Percentiles rank a stretch among this genome's conserved stretches.
Conservation (phyloP, 2,888 invertebrate species). For the Eupeodes latifasciatus region DNA sequence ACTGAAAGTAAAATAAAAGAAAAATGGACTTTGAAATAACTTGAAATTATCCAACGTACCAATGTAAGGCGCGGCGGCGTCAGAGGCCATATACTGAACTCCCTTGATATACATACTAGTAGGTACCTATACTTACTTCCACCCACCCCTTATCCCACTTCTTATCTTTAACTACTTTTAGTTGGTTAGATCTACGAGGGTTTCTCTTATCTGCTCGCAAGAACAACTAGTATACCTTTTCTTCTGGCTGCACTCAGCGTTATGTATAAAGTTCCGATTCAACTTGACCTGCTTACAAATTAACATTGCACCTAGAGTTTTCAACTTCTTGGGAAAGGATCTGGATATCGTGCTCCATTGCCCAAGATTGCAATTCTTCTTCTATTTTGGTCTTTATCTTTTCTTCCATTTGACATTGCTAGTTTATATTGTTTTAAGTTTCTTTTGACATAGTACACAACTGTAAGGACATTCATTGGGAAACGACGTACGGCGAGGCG, state of each 20-base stretch:
- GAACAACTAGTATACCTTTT: slow-evolving; percentile 35
- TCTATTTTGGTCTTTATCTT: slow-evolving; percentile 42
- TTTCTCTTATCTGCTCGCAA: slow-evolving; percentile 45
- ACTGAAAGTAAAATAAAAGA: not conserved
- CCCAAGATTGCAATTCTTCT: slow-evolving; percentile 40
- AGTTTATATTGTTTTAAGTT: slow-evolving; percentile 55
- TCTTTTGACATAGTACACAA: slow-evolving; percentile 57
- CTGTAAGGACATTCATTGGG: slow-evolving; percentile 58
- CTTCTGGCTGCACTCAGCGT: not conserved
- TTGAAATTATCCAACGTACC: slow-evolving; percentile 41
- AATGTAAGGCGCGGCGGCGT: not conserved
- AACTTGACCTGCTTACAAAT: slow-evolving; percentile 67
- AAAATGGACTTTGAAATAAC: slow-evolving; percentile 38
- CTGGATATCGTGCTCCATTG: slow-evolving; percentile 32
- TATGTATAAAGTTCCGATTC: slow-evolving; percentile 62
- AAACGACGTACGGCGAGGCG: not conserved
- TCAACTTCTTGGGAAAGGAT: slow-evolving; percentile 21
- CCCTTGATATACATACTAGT: slow-evolving; percentile 8
- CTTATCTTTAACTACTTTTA: slow-evolving; percentile 30
- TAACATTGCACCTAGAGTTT: slow-evolving; percentile 55
- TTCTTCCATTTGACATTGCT: slow-evolving; percentile 54
- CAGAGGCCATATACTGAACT: slow-evolving; percentile 7
- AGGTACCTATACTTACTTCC: slow-evolving; percentile 7
- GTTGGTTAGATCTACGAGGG: slow-evolving; percentile 42
- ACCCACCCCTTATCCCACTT: not conserved